Evolutionary conservation across 2,888 invertebrate genomes (phyloP), one percentile per base, ranked within the genome.

Genomic region (Patella ulyssiponensis): DNA sequence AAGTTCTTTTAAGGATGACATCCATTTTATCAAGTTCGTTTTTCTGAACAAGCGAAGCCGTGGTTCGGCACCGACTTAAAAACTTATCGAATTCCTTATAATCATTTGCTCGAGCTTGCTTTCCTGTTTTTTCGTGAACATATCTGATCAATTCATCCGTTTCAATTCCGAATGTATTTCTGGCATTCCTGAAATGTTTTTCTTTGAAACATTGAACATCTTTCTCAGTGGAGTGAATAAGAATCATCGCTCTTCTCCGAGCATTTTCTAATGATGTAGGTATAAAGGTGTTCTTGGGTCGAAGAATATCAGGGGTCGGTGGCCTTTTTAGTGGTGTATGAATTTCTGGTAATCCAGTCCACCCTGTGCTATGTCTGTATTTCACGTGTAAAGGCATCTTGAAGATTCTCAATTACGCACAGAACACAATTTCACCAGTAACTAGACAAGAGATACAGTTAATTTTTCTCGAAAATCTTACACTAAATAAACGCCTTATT

Each of bases 231-330:
- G 80, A 73, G 69, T 86, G 86, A 1, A 89, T 82, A 1, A 85
- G 78, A 73, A 83, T 84, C 84, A 88, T 86, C 1, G 87, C 86
- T 52, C 85, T 86, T 11, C 88, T 82, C 56, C 89, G 79, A 74
- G 87, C 86, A 12, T 86, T 83, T 76, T 88, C 88, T 70, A 88
- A 78, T 1, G 89, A 89, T 27, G 86, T 83, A 0, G 88, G 88
- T 9, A 80, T 77, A 17, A 69, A 56, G 15, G 56, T 17, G 23
- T 79, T 72, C n/a, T 71, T 71, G 17, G 23, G 69, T 52, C 64
- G 64, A 14, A 64, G 23, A 15, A 64, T 23, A 11, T 64, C 20
- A 14, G 64, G 64, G 20, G 64, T 64, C 23, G 64, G 64, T 15
- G 64, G 2, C 23, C 64, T 23, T 64, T 64, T 64, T 20, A 14